These are phyloP conservation scores for Copidosoma aretas DNA, from an alignment of 2,888 invertebrate genomes.

Conservation along the genomic window DNA sequence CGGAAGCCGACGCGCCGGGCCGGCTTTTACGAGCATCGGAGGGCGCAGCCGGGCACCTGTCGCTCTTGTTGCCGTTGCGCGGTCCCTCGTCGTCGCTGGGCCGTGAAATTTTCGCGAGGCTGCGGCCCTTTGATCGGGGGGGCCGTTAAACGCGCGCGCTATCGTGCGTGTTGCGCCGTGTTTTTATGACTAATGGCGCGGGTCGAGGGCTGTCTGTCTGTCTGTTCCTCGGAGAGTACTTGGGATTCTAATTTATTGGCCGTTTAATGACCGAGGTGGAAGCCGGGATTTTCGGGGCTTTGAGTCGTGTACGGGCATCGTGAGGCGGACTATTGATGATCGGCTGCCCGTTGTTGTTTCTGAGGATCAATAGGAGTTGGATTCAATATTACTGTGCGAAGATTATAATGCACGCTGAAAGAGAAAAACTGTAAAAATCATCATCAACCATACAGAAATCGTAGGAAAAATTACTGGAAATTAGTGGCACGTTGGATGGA, in stretches of 20 bases:
- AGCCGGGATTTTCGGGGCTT: background rate
- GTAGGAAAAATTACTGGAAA: too few species aligned
- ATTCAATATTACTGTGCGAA: too few species aligned
- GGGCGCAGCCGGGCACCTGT: constrained; percentile 25
- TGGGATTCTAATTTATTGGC: constrained; percentile 32
- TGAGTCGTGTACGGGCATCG: too few species aligned
- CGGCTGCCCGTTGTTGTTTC: too few species aligned
- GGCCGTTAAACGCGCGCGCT: constrained; percentile 13
- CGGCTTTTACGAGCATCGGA: constrained; percentile 34
- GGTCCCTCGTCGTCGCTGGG: background rate
- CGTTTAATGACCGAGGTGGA: constrained; percentile 28
- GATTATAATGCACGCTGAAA: too few species aligned
- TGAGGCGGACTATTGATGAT: too few species aligned
- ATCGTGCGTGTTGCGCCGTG: background rate
- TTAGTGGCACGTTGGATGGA: too few species aligned
- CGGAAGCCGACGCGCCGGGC: background rate
- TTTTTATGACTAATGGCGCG: constrained; percentile 37
- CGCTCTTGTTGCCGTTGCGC: background rate
- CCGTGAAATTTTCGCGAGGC: constrained; percentile 17
- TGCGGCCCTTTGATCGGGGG: constrained; percentile 29
- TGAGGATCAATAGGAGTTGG: too few species aligned
- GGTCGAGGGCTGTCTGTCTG: constrained; percentile 1
- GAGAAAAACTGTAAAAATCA: too few species aligned
- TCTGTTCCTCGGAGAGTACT: constrained; percentile 4
- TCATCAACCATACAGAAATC: too few species aligned